A percentile compares a stretch with the other conserved stretches of the same genome.
phyloP scores from a whole-genome alignment of 2,113 vertebrate species.

The Anguilla japonica region DNA sequence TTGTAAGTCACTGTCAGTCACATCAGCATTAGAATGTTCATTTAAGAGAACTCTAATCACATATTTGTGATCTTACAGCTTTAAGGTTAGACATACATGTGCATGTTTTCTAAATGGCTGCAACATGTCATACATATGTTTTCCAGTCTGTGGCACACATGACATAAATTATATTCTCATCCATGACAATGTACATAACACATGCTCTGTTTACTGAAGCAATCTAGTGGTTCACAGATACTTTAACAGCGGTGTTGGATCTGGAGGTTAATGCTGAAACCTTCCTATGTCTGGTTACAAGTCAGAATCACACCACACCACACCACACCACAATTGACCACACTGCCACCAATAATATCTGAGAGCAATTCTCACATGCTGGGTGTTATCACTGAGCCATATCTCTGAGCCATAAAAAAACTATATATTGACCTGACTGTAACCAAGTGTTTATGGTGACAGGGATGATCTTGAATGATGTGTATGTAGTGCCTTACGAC shows the following conservation, averaged over 20 bases:
- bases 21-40: too few species aligned
- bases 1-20: too few species aligned
- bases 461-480: background rate
- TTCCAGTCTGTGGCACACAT: background rate
- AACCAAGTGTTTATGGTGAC: background rate
- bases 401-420: too few species aligned
- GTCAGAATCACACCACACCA: background rate
- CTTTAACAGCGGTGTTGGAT: background rate
- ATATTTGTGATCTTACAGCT: too few species aligned
- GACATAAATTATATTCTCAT: background rate
- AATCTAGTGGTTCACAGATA: background rate
- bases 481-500: background rate
- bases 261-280: background rate
- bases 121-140: background rate
- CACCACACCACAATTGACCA: background rate
- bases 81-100: background rate
- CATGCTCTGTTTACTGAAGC: background rate
- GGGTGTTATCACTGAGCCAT: too few species aligned
- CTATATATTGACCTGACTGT: background rate
- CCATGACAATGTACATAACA: background rate
- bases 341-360: too few species aligned
- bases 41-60: too few species aligned
- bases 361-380: too few species aligned
- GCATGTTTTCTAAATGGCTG: background rate
- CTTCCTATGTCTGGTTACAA: background rate